Evolutionary conservation across 2,888 invertebrate species (phyloP), one percentile per base, ranked within the genome.

Genomic region (Rhodophaea formosa): DNA sequence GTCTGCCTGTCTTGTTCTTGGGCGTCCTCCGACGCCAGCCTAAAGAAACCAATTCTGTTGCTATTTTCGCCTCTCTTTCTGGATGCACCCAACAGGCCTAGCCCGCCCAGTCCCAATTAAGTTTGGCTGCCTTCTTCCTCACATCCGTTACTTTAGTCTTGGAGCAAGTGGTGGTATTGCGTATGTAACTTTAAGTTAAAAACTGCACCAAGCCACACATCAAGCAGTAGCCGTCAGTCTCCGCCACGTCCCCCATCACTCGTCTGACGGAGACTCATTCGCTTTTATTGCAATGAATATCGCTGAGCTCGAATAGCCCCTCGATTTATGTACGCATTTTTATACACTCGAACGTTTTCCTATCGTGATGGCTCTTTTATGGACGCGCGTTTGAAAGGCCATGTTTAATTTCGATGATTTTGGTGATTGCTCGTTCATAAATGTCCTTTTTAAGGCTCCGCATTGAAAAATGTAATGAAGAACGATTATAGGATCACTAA

Each of bases 251-350:
- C n/a, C 39, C 46, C 46, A 46, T 46, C 46, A 7, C 46, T 46
- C 23, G 16, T 45, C 45, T 45, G 45, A 16, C 35, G 8, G 35
- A 23, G 45, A 2, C 16, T 16, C 46, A 23, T 23, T 46, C n/a
- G 46, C 12, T 46, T 46, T 46, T 46, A 46, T 23, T 46, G 46
- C 46, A 46, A 46, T 46, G 46, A 46, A 46, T 46, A 46, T 23
- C 12, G 46, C 12, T 23, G 23, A 23, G 23, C n/a, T 12, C 15
- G 3, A 23, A 23, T 12, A n/a, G 23, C 46, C 23, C 12, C 23
- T 3, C 23, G 46, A 46, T 46, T 46, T 46, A 46, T 46, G 46
- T 8, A 12, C 46, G 46, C 46, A 46, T 23, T 46, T 39, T 46
- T 23, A 23, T 46, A 46, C n/a, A 46, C 45, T 45, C 23, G 23